Percentiles rank a stretch among this genome's conserved stretches.
Evolutionary conservation across 2,797 vertebrate species (phyloP).

Genomic region (Arremon brunneinucha): DNA sequence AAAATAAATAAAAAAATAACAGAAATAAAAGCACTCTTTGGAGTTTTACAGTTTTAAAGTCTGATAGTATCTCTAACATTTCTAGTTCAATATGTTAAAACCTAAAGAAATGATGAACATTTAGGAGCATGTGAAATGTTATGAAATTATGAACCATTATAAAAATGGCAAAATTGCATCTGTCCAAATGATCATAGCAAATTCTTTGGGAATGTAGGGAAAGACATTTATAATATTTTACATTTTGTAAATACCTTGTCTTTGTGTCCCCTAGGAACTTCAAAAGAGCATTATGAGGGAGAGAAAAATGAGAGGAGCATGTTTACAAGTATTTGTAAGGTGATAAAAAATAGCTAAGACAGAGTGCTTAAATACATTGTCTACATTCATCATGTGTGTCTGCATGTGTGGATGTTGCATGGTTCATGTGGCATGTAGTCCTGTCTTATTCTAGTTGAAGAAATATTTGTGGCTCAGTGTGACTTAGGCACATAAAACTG

Average conservation of each 20-base stretch:
- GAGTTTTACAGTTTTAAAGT: background rate
- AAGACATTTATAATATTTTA: background rate
- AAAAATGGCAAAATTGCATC: background rate
- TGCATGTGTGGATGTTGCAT: background rate
- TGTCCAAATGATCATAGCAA: background rate
- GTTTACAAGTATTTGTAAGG: background rate
- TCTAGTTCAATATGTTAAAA: no score
- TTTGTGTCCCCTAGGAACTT: background rate
- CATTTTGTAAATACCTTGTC: background rate
- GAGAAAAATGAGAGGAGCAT: background rate
- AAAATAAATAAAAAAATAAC: background rate
- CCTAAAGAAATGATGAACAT: background rate
- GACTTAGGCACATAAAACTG: background rate
- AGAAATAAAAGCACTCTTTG: background rate
- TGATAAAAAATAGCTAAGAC: background rate
- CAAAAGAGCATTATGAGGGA: background rate
- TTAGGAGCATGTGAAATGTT: background rate
- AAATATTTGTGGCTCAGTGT: background rate
- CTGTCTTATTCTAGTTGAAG: background rate
- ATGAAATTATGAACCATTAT: background rate
- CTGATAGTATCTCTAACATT: background rate
- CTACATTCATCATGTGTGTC: background rate
- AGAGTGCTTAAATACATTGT: background rate
- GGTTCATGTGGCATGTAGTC: background rate
- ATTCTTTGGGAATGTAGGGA: background rate